phyloP scores from a whole-genome alignment of 2,797 vertebrate species.

The Philypnodon macrostomus region DNA sequence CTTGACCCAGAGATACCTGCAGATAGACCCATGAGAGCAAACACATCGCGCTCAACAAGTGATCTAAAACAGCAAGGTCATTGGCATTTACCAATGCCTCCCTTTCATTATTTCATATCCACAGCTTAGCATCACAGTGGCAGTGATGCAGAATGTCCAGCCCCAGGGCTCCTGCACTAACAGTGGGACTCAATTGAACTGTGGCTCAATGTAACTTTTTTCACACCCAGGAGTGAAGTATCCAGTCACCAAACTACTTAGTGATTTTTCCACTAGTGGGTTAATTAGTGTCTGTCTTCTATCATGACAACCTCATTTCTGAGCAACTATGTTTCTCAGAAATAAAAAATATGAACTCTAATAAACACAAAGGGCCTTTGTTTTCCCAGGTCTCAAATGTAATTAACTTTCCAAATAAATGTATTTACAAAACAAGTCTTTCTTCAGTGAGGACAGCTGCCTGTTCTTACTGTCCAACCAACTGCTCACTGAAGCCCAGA shows the following conservation, averaged over 20 bases:
- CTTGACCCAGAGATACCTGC: slow-evolving; percentile 2
- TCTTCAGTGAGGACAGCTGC: not conserved
- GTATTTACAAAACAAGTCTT: not conserved
- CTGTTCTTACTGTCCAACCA: not conserved
- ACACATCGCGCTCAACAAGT: slow-evolving; percentile 14
- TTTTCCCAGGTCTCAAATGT: not conserved
- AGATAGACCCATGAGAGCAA: slow-evolving; percentile 2
- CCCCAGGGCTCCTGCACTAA: slow-evolving; percentile 41
- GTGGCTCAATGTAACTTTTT: slow-evolving; percentile 39
- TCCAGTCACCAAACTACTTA: slow-evolving; percentile 41
- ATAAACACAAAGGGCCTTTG: not conserved
- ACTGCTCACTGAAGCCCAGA: slow-evolving; percentile 9
- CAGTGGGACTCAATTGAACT: slow-evolving; percentile 50
- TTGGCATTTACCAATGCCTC: slow-evolving; percentile 7
- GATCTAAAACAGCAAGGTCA: slow-evolving; percentile 27
- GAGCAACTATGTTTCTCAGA: slow-evolving; percentile 10
- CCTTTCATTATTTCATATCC: slow-evolving; percentile 29
- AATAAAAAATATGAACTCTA: slow-evolving; percentile 2
- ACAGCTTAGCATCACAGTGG: slow-evolving; percentile 22
- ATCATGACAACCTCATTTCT: slow-evolving; percentile 11
- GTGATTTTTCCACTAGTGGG: slow-evolving; percentile 70
- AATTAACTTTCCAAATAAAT: no score
- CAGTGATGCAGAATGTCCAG: slow-evolving; percentile 53
- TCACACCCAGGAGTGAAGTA: slow-evolving; percentile 46
- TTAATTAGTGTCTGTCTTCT: slow-evolving; percentile 42